These are phyloP conservation scores for Cyphomyrus plagiostoma DNA, from an alignment of 2,113 vertebrate genomes.

Conservation along the genomic window DNA sequence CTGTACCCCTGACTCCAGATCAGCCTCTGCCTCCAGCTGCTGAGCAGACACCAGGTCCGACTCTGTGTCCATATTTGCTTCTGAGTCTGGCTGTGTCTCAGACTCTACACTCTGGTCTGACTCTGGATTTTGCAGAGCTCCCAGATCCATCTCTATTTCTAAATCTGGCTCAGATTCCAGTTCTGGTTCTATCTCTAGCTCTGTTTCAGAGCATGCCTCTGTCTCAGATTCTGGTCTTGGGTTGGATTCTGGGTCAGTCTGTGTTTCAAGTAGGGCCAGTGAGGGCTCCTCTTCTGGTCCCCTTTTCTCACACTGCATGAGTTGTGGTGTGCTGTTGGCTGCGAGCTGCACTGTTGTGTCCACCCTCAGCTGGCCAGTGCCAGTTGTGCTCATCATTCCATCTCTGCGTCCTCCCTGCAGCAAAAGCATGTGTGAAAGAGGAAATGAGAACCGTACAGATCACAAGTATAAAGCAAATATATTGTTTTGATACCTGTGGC, in stretches of 20 bases:
- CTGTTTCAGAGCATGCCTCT: constrained; percentile 41
- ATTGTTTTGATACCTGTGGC: neutral
- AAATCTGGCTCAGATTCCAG: constrained; percentile 31
- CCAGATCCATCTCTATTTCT: constrained; percentile 14
- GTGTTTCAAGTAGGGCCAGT: neutral
- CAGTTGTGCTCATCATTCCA: neutral
- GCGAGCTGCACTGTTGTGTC: neutral
- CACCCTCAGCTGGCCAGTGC: too few relatives aligned
- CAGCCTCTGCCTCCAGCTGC: constrained; percentile 37
- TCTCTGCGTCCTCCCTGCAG: neutral
- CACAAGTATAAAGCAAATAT: neutral
- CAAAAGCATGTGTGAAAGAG: neutral
- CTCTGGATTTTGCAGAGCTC: constrained; percentile 37
- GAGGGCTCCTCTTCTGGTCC: constrained; percentile 12
- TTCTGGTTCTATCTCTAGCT: constrained; percentile 25
- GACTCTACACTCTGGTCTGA: constrained; percentile 21
- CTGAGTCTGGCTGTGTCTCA: neutral
- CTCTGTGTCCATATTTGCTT: constrained; percentile 41
- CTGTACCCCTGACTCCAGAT: constrained; percentile 28
- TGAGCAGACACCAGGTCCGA: constrained; percentile 41
- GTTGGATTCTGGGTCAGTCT: constrained; percentile 11
- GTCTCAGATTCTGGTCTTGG: constrained; percentile 39
- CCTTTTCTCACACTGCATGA: neutral
- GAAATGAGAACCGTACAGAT: neutral
- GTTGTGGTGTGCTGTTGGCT: neutral